A percentile compares a stretch with the other conserved stretches of the same genome.
Evolutionary conservation across 2,888 invertebrate species (phyloP).

Genomic region (Stegana nigrithorax): DNA sequence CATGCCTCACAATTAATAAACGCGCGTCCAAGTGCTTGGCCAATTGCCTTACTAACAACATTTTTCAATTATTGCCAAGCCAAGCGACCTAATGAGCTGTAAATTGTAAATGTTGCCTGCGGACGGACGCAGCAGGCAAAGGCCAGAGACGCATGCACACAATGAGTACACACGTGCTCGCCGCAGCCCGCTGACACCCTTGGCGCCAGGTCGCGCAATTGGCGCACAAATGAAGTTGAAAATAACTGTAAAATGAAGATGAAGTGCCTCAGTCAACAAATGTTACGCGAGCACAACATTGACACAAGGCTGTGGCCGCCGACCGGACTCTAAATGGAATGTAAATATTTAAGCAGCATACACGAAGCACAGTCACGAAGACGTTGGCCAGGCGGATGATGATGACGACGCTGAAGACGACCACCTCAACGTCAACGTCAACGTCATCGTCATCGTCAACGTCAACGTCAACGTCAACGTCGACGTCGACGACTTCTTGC

Average conservation of each 20-base stretch:
- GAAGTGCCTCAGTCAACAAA: conserved; percentile 56
- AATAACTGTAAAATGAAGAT: conserved; percentile 65
- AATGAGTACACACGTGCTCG: no score
- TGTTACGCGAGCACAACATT: neutral
- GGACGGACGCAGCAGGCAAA: no score
- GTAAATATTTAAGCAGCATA: conserved; percentile 55
- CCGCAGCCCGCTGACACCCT: neutral
- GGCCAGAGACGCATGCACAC: no score
- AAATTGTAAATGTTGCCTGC: no score
- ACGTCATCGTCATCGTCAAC: neutral
- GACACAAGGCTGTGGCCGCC: conserved; percentile 25
- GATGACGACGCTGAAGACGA: neutral
- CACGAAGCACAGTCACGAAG: neutral
- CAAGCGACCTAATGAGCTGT: no score
- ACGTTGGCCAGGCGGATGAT: neutral
- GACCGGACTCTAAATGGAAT: conserved; percentile 51
- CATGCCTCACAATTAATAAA: no score
- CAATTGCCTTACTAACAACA: no score
- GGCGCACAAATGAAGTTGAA: conserved; percentile 65
- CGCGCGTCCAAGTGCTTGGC: no score
- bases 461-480: neutral
- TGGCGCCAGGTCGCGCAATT: conserved; percentile 60
- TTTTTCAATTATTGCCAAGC: no score
- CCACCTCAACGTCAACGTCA: neutral
- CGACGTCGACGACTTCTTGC: neutral